Evolutionary conservation across 2,888 invertebrate genomes (phyloP).

Genomic region (Thecocarcelia acutangulata): DNA sequence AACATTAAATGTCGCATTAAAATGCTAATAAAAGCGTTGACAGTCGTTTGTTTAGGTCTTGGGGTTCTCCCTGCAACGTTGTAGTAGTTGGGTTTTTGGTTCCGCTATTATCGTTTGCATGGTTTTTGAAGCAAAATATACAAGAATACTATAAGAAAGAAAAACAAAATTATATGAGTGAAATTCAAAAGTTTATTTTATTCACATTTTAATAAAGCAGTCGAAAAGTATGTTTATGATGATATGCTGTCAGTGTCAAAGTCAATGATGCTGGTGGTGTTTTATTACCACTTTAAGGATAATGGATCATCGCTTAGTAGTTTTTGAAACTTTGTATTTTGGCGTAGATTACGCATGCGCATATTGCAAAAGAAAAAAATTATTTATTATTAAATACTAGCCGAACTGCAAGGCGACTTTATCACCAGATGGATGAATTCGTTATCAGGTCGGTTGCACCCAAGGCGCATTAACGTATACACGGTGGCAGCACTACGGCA

Average conservation of each 20-base stretch:
- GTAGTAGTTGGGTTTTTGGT: slow-evolving; percentile 1
- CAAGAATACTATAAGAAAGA: not conserved
- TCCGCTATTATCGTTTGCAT: not conserved
- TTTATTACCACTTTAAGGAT: slow-evolving; percentile 19
- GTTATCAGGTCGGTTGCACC: too few relatives aligned
- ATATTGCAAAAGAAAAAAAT: too few relatives aligned
- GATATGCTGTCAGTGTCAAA: slow-evolving; percentile 1
- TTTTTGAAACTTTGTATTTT: too few relatives aligned
- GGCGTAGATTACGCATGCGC: too few relatives aligned
- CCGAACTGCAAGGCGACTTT: too few relatives aligned
- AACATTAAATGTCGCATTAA: slow-evolving; percentile 66
- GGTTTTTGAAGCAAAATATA: slow-evolving; percentile 15
- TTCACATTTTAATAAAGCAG: slow-evolving; percentile 2
- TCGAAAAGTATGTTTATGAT: slow-evolving; percentile 38
- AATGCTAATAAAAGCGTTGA: slow-evolving; percentile 63
- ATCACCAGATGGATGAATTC: too few relatives aligned
- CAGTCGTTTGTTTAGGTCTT: slow-evolving; percentile 29
- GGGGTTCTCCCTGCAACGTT: not conserved
- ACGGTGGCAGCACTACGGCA: too few relatives aligned
- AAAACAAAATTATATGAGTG: slow-evolving; percentile 45
- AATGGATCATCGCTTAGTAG: too few relatives aligned
- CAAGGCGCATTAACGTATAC: too few relatives aligned
- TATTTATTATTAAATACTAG: too few relatives aligned
- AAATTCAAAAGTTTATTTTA: not conserved
- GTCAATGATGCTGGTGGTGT: not conserved